phyloP scores from a whole-genome alignment of 2,113 vertebrate genomes.

The Ochotona princeps region DNA sequence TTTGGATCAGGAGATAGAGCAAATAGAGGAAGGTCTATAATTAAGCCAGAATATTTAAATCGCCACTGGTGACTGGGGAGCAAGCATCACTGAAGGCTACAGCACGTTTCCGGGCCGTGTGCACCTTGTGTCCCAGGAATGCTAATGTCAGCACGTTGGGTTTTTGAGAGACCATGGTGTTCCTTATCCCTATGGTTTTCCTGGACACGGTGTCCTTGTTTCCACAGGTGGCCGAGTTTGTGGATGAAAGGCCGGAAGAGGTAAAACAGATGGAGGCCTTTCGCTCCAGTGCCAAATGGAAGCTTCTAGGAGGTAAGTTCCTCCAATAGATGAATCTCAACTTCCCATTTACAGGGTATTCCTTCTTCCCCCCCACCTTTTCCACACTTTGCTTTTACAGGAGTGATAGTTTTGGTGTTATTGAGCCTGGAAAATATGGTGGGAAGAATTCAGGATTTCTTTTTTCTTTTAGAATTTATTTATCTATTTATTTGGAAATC shows the following conservation, averaged over 20 bases:
- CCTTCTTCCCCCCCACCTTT: background rate
- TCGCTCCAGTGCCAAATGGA: constrained; percentile 93
- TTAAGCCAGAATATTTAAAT: background rate
- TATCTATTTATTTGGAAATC: no score
- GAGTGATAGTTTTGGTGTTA: background rate
- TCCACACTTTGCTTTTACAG: background rate
- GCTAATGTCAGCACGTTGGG: background rate
- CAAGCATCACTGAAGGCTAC: background rate
- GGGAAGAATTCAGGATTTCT: constrained; percentile 35
- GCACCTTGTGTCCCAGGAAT: background rate
- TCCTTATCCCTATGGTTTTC: background rate
- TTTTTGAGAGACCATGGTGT: background rate
- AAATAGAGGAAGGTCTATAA: background rate
- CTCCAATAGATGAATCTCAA: background rate
- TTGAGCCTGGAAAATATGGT: constrained; percentile 32
- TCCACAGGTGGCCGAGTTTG: constrained; percentile 92
- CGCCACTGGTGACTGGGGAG: background rate
- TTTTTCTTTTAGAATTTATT: background rate
- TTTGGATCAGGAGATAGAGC: constrained; percentile 14
- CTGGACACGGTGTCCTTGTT: background rate
- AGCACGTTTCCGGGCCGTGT: background rate
- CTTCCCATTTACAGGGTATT: background rate
- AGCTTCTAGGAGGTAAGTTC: constrained; percentile 92
- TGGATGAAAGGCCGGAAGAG: constrained; percentile 94
- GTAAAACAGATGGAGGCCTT: constrained; percentile 95